These are phyloP conservation scores for Lycocerus yunnanus DNA, from an alignment of 2,888 invertebrate species.

Conservation along the genomic window DNA sequence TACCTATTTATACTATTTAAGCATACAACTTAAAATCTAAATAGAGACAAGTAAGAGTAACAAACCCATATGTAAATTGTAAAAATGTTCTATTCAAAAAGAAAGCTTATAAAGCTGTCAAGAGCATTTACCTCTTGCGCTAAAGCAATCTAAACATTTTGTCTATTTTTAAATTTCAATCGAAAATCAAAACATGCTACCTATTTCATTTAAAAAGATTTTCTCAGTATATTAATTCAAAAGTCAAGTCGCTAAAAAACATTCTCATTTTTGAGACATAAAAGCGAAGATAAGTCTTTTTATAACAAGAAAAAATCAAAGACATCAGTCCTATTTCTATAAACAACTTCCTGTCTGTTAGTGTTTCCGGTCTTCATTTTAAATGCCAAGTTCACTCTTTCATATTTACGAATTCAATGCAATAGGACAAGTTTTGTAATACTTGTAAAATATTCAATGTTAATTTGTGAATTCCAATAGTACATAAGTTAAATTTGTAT, in stretches of 20 bases:
- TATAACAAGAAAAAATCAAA: neutral
- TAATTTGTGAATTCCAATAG: neutral
- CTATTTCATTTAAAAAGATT: constrained; percentile 7
- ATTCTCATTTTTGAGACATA: neutral
- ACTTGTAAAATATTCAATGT: neutral
- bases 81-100: constrained; percentile 20
- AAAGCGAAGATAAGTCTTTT: neutral
- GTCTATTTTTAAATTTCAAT: constrained; percentile 30
- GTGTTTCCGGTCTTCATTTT: constrained; percentile 18
- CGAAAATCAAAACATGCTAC: constrained; percentile 12
- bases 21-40: constrained; percentile 6
- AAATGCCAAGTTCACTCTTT: neutral
- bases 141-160: constrained; percentile 27
- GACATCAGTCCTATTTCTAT: constrained; percentile 15
- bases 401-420: neutral
- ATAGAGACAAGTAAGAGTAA: constrained; percentile 11
- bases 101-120: constrained; percentile 36
- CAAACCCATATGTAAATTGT: constrained; percentile 24
- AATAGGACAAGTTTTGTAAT: neutral
- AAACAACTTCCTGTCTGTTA: constrained; percentile 18
- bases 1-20: neutral
- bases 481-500: neutral
- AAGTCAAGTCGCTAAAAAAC: neutral
- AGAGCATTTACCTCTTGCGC: constrained; percentile 29
- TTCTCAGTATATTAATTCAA: neutral